Evolutionary conservation across 2,888 invertebrate genomes (phyloP), one percentile per base, ranked within the genome.

Genomic region (Adelognathus sp.): DNA sequence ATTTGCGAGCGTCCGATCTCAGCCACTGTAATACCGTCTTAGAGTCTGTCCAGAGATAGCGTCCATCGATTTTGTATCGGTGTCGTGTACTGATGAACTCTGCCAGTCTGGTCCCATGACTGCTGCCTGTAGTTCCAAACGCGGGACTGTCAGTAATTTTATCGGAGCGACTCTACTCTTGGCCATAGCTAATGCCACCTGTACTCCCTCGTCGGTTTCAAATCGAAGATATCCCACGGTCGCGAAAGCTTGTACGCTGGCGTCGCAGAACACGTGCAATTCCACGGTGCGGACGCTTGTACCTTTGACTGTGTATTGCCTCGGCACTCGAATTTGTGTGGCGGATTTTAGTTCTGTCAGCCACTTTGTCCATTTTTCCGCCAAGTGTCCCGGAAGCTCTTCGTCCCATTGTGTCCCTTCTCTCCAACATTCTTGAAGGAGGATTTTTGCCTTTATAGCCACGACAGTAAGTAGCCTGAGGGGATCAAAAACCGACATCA

Each of bases 401-500:
- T 80, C 75, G 31, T 83, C 81, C 81, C 80, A 83, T 2, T 27
- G 63, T n/a, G 78, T 79, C 1, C 67, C 72, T 11, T 41, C 56
- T 56, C 56, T 21, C 82, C 81, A 84, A 63, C 83, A 78, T 33
- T 83, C 75, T 56, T 84, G 83, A 21, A 86, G 56, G 0, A 87
- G 36, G 0, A 84, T 82, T 66, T 81, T 80, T 6, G 79, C 69
- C 18, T 75, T 58, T 18, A 86, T 77, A 1, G 79, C 33, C 1
- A 85, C 67, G 11, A 80, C 74, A 1, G 73, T 70, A 7, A 85
- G 58, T 0, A 85, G 52, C 27, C 86, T 85, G 0, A 85, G 41
- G 0, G 87, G 87, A 31, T 88, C 85, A 66, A 84, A 88, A 0
- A 85, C 39, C 1, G 82, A 86, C 86, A 80, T 83, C 3, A 81